Conservation (phyloP, 2,888 invertebrate genomes). For the Craniophora ligustri region DNA sequence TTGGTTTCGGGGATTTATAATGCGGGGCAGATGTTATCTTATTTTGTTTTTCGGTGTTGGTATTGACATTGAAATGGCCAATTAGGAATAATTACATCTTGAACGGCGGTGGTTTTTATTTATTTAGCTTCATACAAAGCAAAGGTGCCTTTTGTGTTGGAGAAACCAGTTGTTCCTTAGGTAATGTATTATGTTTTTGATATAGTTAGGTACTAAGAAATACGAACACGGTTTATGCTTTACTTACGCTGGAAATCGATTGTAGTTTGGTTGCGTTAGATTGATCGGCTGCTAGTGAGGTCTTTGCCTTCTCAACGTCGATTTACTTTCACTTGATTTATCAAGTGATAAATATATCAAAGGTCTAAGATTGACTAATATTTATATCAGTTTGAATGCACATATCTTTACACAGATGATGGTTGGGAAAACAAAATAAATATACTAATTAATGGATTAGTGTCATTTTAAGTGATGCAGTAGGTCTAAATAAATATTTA, state of each 20-base stretch:
- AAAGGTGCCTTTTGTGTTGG: background rate
- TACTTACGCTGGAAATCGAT: slow-evolving; percentile 47
- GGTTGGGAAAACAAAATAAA: too few species aligned
- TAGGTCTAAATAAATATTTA: too few species aligned
- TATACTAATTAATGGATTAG: too few species aligned
- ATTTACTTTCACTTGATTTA: slow-evolving; percentile 52
- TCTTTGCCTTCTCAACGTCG: slow-evolving; percentile 41
- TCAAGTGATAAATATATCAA: too few species aligned
- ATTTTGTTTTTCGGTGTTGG: slow-evolving; percentile 24
- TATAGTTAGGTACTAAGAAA: too few species aligned
- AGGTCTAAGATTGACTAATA: too few species aligned
- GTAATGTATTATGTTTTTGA: too few species aligned
- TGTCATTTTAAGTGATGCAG: too few species aligned
- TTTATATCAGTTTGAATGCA: too few species aligned
- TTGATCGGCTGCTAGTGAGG: slow-evolving; percentile 30
- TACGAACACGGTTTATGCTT: too few species aligned
- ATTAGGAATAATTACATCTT: slow-evolving; percentile 32
- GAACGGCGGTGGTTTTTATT: slow-evolving; percentile 1
- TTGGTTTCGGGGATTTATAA: slow-evolving; percentile 20
- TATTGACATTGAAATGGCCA: slow-evolving; percentile 41
- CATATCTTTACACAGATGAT: too few species aligned
- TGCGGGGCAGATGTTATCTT: slow-evolving; percentile 32
- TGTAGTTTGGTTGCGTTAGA: slow-evolving; percentile 38
- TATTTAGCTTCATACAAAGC: background rate
- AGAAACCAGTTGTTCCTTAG: background rate